These are phyloP conservation scores for Microcebus ravelobensis DNA, from an alignment of 2,113 vertebrate species.

Conservation along the genomic window DNA sequence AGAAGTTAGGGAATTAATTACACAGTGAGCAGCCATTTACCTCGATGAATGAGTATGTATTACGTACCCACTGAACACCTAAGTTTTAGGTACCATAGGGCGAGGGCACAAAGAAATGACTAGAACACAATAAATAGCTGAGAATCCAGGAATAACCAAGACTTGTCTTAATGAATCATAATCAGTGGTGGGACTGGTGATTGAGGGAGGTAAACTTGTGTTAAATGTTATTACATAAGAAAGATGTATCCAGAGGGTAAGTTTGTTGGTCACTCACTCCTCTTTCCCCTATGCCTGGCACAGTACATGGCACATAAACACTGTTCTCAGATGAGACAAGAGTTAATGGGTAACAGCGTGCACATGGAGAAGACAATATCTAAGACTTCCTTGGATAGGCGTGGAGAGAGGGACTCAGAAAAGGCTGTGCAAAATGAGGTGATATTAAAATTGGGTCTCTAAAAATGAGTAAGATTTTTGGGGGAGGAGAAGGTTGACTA, in stretches of 20 bases:
- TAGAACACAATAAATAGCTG: neutral
- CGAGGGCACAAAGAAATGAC: neutral
- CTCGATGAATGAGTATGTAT: constrained; percentile 2
- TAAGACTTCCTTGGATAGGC: neutral
- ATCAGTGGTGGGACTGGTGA: too few relatives aligned
- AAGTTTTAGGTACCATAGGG: neutral
- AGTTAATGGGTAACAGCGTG: neutral
- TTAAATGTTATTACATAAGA: neutral
- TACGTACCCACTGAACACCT: neutral
- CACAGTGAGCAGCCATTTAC: neutral
- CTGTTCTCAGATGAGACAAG: neutral
- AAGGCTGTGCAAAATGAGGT: neutral
- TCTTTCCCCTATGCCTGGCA: neutral
- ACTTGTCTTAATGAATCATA: too few relatives aligned
- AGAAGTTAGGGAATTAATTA: neutral
- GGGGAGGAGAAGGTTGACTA: neutral
- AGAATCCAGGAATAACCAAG: neutral
- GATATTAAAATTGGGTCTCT: neutral
- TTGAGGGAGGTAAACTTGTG: neutral
- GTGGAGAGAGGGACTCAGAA: neutral
- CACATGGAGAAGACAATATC: neutral
- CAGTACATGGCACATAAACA: neutral
- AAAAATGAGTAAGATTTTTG: neutral
- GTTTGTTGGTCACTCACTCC: neutral
- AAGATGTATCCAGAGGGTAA: neutral